Evolutionary conservation across 2,797 vertebrate species (phyloP), one percentile per base, ranked within the genome.

Genomic region (Champsocephalus esox): DNA sequence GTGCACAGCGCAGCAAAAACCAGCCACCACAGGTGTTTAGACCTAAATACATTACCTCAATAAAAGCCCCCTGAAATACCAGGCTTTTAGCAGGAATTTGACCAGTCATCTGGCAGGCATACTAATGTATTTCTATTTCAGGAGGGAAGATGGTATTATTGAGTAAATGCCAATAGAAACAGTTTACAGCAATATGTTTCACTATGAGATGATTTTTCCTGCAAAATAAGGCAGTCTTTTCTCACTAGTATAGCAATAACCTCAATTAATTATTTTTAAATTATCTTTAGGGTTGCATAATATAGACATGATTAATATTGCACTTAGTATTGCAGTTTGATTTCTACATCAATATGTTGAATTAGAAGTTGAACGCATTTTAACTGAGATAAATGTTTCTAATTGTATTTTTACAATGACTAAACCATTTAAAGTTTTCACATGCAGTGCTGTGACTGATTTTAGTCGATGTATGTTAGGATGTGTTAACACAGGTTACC

Each of bases 1-100:
- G 68, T 86, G 73, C 68, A 69, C 21, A 59, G 46, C 62, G 7
- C 56, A 73, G 77, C 68, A 76, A 80, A 74, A 81, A 41, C 72
- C 12, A 2, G 61, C 28, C 49, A 43, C 69, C 21, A 70, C 70
- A 51, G 73, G 63, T 75, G 77, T 79, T 84, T 50, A 43, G 1
- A 41, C 48, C 58, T 60, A 77, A 79, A 85, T 54, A 68, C 46
- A 70, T 73, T n/a, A 72, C 48, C 76, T 79, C 66, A 67, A 65
- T 85, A 72, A 76, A 84, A 72, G 49, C 38, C 32, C 34, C 51
- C 17, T 80, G 28, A 66, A 70, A 81, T 66, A 72, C 43, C 17
- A 44, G 51, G 70, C 62, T 77, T 84, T 77, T 70, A 70, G 74
- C 60, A 62, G 55, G 69, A 70, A 56, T 60, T 57, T 60, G 73